A percentile compares a stretch with the other conserved stretches of the same genome.
These are phyloP conservation scores for Parauchenoglanis ngamensis DNA, from an alignment of 2,797 vertebrate species.

Conservation along the genomic window DNA sequence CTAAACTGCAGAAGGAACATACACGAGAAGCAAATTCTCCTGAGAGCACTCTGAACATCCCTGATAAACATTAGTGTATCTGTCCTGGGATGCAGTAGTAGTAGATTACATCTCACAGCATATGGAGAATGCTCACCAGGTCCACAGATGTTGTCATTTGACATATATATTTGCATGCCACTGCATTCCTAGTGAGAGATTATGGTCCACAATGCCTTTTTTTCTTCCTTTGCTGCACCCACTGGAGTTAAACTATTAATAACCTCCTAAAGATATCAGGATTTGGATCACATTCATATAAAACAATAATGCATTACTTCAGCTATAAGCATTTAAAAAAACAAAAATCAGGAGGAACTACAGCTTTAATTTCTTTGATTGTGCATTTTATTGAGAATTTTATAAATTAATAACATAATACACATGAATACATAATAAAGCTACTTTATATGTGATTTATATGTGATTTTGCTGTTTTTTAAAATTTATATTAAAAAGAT, in stretches of 20 bases:
- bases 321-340: neutral
- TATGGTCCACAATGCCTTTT: no score
- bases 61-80: no score
- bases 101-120: neutral
- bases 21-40: no score
- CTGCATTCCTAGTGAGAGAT: no score
- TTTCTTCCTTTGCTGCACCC: no score
- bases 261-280: no score
- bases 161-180: no score
- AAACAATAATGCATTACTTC: neutral
- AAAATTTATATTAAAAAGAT: neutral
- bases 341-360: neutral
- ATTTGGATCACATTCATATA: neutral
- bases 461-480: neutral
- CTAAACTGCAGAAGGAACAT: no score
- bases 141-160: neutral
- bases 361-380: neutral
- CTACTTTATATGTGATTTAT: neutral
- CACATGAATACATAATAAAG: neutral
- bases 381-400: neutral
- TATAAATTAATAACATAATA: conserved; percentile 11
- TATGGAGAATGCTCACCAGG: neutral
- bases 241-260: no score
- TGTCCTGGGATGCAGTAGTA: no score
- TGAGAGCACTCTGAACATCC: no score